Base-by-base conservation (phyloP, 2,113 vertebrate species). In the Xerus inauris region DNA sequence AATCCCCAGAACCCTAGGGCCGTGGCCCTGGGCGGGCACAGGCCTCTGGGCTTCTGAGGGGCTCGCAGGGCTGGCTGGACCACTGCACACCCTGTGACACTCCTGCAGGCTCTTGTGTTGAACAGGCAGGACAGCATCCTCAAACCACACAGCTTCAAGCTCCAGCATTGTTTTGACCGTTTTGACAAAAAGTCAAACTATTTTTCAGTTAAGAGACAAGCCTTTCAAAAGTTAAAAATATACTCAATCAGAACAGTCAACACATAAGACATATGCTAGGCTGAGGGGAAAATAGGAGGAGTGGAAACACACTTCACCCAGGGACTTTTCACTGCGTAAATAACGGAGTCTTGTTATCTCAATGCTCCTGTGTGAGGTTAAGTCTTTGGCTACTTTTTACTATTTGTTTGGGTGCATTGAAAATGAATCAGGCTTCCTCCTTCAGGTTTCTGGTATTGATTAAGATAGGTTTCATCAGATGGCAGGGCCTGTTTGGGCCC, bases 121-220 rank as follows among this genome's bases (percentile, higher is more conserved):
- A 1, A 20, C 40, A 91, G 89, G 51, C 65, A 38, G 89, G 22
- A 67, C 85, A 0, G 6, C 3, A 0, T 73, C 91, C 64, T 57
- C 62, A 8, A 6, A 30, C 28, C 24, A 38, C 54, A 30, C 7
- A 0, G 26, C 84, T 69, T 40, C 30, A n/a, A 51, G n/a, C 11
- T 5, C 81, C 0, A 0, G 59, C 87, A 45, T 0, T 73, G 89
- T 90, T 95, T 87, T 81, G 87, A 95, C 90, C 65, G n/a, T 94
- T 88, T 77, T 96, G 94, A 97, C 89, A 95, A 94, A 92, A 87
- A 94, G 75, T 91, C 83, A 93, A 95, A 95, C 80, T 97, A 72
- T 81, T 93, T 97, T 89, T 88, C 92, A 87, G 87, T 22, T 12
- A 71, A 72, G 89, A 95, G 91, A 96, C 75, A 80, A 83, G 87